Conservation (phyloP, 2,797 vertebrate genomes). For the Cephalopachus bancanus region DNA sequence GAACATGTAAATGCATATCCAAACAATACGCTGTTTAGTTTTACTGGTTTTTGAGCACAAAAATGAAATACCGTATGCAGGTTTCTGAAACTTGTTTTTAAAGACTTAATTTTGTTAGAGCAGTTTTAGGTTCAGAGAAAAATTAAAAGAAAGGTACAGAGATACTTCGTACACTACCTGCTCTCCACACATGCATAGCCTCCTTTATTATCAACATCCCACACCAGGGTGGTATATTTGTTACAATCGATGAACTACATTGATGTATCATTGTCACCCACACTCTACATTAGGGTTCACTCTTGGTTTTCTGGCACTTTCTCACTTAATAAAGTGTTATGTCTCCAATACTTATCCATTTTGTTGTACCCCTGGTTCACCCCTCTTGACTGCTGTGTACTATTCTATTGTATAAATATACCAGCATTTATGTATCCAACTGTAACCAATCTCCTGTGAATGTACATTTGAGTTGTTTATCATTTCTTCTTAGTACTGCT, state of each 20-base stretch:
- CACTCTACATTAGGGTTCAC: not conserved
- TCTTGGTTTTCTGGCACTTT: not conserved
- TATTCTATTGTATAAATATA: not conserved
- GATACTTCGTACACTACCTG: not conserved
- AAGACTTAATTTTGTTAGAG: not conserved
- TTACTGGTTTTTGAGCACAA: not conserved
- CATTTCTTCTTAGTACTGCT: not conserved
- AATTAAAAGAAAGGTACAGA: not conserved
- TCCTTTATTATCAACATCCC: not conserved
- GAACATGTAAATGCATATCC: not conserved
- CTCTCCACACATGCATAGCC: not conserved
- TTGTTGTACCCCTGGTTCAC: not conserved
- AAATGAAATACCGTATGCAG: not conserved
- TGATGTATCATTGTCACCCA: not conserved
- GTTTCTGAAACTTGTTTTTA: not conserved
- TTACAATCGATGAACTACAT: not conserved
- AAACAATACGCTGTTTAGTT: not conserved
- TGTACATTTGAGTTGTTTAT: not conserved
- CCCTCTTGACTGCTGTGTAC: not conserved
- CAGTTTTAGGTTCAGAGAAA: not conserved
- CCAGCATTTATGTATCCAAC: not conserved
- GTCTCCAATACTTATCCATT: not conserved
- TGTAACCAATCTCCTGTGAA: not conserved
- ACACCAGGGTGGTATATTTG: not conserved
- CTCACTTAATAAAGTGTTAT: not conserved